phyloP scores from a whole-genome alignment of 2,888 invertebrate species.

The Brachycybe producta region DNA sequence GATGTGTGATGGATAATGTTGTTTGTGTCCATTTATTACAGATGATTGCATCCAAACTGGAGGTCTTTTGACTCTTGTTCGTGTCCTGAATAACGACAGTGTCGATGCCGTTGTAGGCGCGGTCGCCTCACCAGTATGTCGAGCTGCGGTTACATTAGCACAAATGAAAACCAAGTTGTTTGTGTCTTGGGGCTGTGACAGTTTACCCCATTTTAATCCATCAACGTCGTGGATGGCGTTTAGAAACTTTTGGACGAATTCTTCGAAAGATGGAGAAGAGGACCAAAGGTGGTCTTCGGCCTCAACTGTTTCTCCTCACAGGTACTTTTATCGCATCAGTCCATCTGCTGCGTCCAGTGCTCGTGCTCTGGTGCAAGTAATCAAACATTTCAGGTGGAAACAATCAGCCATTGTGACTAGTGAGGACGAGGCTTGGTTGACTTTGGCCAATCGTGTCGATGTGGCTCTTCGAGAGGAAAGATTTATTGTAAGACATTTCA shows the following conservation, averaged over 20 bases:
- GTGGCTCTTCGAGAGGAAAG: slow-evolving; percentile 18
- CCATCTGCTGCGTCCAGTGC: slow-evolving; percentile 19
- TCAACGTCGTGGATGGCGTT: neutral
- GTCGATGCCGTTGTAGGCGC: slow-evolving; percentile 18
- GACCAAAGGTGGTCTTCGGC: neutral
- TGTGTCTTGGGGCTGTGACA: slow-evolving; percentile 19
- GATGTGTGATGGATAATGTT: neutral
- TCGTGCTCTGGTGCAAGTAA: slow-evolving; percentile 17
- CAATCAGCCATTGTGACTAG: slow-evolving; percentile 19
- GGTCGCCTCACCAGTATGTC: slow-evolving; percentile 16
- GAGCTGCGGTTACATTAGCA: slow-evolving; percentile 18
- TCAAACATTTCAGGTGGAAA: slow-evolving; percentile 21
- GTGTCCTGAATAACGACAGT: slow-evolving; percentile 13
- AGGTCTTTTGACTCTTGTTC: slow-evolving; percentile 15
- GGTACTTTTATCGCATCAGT: slow-evolving; percentile 18
- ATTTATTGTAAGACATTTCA: slow-evolving; percentile 19
- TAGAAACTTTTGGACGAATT: neutral
- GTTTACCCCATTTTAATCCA: slow-evolving; percentile 13
- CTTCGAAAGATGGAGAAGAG: neutral
- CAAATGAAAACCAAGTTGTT: slow-evolving; percentile 15
- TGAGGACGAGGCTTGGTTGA: slow-evolving; percentile 18
- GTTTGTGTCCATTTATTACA: slow-evolving; percentile 12
- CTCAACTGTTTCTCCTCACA: neutral
- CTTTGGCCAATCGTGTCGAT: slow-evolving; percentile 19
- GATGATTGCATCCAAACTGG: slow-evolving; percentile 19